Base-by-base conservation (phyloP, 2,888 invertebrate species). In the Antitype chi region DNA sequence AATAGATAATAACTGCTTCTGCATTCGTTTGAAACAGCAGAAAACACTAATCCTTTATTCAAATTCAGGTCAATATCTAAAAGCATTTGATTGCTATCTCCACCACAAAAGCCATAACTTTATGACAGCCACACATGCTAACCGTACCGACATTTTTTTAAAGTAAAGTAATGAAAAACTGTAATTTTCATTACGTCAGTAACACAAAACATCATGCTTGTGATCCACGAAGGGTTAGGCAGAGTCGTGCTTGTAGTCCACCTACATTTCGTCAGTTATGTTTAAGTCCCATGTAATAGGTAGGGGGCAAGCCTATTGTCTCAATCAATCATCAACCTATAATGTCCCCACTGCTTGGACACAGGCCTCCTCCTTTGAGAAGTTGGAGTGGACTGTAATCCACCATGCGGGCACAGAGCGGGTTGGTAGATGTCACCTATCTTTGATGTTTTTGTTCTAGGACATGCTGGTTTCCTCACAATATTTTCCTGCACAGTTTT, bases 151-250 rank as follows among this genome's bases (percentile, higher is more conserved):
- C 17, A 23, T 47, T 63, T 63, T 62, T 76, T 78, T 70, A 32
- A 63, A 76, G 32, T 73, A 78, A 59, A 78, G 70, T 78, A 75
- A 87, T 87, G 77, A 83, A 86, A 78, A 87, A 84, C 62, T 87
- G 79, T 73, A 79, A 82, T 85, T 81, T 85, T 85, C 64, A 85
- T 69, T 67, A 64, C 57, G 47, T 52, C 57, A 72, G 43, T 66
- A 52, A 64, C 52, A 69, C 68, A 78, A 77, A 86, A 60, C 32
- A 32, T 15, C 23, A 62, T 11, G 23, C 13, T 7, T 32, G 7
- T 32, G 38, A 23, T 32, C 7, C 7, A 13, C 7, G 32, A 32
- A 32, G 13, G 23, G 32, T 23, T 23, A 23, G 62, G 23, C 32
- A 62, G 23, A 15, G 23, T 11, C 13, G 6, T 60, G 0, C 28